phyloP scores from a whole-genome alignment of 1,140 invertebrate genomes.

The Fopius arisanus region DNA sequence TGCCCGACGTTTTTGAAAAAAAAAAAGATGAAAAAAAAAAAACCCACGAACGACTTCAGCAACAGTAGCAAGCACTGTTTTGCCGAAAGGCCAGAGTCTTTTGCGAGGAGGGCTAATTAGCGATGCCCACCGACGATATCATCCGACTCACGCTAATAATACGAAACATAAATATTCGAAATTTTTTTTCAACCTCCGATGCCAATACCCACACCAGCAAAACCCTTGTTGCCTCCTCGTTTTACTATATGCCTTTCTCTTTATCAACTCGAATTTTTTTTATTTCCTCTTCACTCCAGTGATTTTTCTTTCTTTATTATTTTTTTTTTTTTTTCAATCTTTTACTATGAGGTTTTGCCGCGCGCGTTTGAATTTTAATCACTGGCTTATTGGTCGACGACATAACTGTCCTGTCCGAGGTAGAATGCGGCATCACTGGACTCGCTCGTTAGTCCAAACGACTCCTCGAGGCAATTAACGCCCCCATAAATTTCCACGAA shows the following conservation, averaged over 20 bases:
- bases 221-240: conserved; percentile 16
- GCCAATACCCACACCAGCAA: conserved; percentile 21
- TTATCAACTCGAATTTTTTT: background rate
- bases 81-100: conserved; percentile 57
- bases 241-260: background rate
- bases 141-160: conserved; percentile 60
- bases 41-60: conserved; percentile 47
- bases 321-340: conserved; percentile 21
- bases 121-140: conserved; percentile 64
- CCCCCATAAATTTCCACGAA: conserved; percentile 33
- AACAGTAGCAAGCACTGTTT: conserved; percentile 64
- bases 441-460: conserved; percentile 48
- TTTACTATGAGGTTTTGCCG: conserved; percentile 1
- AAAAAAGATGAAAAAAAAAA: background rate
- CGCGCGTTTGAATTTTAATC: conserved; percentile 33
- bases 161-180: conserved; percentile 63
- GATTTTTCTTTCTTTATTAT: conserved; percentile 18
- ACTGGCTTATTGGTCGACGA: conserved; percentile 21
- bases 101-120: conserved; percentile 60
- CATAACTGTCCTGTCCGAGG: conserved; percentile 10
- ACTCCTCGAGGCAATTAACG: conserved; percentile 42
- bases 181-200: conserved; percentile 53
- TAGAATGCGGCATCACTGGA: conserved; percentile 7
- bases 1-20: conserved; percentile 24
- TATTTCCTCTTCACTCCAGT: background rate